Percentiles rank a stretch among this genome's conserved stretches.
Evolutionary conservation across 1,140 invertebrate species (phyloP).

Genomic region (Glossosoma conforme): DNA sequence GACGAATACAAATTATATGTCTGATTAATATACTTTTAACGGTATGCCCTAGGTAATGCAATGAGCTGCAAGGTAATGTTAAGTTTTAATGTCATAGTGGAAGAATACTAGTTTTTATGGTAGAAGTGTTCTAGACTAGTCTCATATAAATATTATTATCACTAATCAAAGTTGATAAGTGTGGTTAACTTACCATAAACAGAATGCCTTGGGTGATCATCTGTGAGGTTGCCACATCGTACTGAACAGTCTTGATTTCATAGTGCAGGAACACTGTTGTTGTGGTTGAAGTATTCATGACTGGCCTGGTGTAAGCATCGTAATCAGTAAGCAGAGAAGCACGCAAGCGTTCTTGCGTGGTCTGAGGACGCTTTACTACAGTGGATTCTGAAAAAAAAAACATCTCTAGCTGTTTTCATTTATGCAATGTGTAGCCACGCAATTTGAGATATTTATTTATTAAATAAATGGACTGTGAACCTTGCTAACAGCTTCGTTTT

Average conservation of each 20-base stretch:
- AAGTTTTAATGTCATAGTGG: too few relatives aligned
- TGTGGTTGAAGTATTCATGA: neutral
- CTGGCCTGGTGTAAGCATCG: constrained; percentile 34
- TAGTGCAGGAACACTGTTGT: neutral
- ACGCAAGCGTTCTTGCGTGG: constrained; percentile 33
- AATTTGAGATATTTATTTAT: neutral
- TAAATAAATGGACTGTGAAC: neutral
- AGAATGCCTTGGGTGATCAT: neutral
- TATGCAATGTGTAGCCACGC: neutral
- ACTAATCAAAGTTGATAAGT: too few relatives aligned
- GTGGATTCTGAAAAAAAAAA: constrained; percentile 24
- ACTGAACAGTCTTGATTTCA: constrained; percentile 7
- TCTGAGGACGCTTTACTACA: constrained; percentile 32
- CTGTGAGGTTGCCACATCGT: constrained; percentile 1
- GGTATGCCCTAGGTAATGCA: too few relatives aligned
- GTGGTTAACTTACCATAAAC: constrained; percentile 2
- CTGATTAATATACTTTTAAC: too few relatives aligned
- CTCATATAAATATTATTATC: too few relatives aligned
- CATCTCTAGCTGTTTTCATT: too few relatives aligned
- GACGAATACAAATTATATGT: too few relatives aligned
- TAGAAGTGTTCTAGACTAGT: too few relatives aligned
- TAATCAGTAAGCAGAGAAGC: constrained; percentile 34
- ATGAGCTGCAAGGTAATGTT: too few relatives aligned
- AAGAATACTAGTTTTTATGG: too few relatives aligned
- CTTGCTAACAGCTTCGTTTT: neutral